Percentiles rank a stretch among this genome's conserved stretches.
Conservation (phyloP, 1,140 invertebrate species). For the Matsumurasca onukii region DNA sequence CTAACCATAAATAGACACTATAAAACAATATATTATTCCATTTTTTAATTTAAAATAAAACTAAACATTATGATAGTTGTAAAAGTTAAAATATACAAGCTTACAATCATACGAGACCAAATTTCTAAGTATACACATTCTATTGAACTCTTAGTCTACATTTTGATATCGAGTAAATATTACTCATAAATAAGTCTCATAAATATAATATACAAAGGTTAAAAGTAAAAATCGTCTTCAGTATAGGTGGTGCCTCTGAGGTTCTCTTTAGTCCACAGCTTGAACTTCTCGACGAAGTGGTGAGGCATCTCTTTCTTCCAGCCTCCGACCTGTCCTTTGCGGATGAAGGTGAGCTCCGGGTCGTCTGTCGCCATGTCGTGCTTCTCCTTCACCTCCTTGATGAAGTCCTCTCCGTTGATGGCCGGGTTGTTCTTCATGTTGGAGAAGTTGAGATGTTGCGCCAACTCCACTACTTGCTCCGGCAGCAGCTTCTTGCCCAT, state of each 20-base stretch:
- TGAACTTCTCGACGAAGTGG: conserved; percentile 55
- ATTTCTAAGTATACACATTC: no score
- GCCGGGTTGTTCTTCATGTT: conserved; percentile 69
- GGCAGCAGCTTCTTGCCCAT: conserved; percentile 54
- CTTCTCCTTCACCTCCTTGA: conserved; percentile 49
- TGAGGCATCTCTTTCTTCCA: conserved; percentile 62
- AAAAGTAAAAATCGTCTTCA: conserved; percentile 21
- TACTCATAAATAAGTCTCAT: no score
- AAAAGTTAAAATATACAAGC: no score
- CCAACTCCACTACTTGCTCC: conserved; percentile 53
- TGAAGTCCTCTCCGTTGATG: conserved; percentile 56
- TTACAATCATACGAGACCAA: no score
- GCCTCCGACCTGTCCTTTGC: conserved; percentile 62
- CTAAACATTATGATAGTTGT: no score
- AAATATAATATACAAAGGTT: no score
- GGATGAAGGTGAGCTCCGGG: conserved; percentile 55
- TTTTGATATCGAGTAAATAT: no score
- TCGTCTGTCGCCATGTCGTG: conserved; percentile 49
- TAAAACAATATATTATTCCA: no score
- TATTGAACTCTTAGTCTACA: no score
- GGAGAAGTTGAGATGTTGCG: conserved; percentile 63
- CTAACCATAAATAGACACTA: no score
- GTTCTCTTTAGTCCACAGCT: conserved; percentile 57
- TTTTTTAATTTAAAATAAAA: no score
- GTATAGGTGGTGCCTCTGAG: conserved; percentile 42